Base-by-base conservation (phyloP, 2,113 vertebrate genomes). In the Zosterops japonicus region DNA sequence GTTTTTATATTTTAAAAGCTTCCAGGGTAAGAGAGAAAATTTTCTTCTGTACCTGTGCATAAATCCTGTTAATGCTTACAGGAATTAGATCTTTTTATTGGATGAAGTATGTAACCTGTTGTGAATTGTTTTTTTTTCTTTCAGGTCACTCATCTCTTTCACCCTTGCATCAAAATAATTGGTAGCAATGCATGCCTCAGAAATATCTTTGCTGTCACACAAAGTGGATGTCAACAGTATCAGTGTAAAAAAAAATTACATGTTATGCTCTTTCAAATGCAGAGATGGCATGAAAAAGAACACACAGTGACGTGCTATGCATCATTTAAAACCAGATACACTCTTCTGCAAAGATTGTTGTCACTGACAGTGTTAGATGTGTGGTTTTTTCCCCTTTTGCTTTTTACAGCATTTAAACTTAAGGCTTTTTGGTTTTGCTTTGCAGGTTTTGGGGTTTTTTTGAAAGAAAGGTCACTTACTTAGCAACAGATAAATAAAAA, bases 401-500 rank as follows among this genome's bases (percentile, higher is more conserved):
- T 70, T 64, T 83, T 78, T 61, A 67, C 5, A 69, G 18, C 76
- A 47, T 93, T 96, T 97, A 96, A 95, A 86, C 56, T 72, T 80
- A 53, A 75, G 79, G 61, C 10, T 71, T 89, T 91, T 59, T 56
- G 27, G 47, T 13, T 93, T 89, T 84, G 56, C 28, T 74, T 61
- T 18, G 25, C 1, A 14, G 25, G 49, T 22, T 52, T 61, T 12
- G 35, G 41, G 11, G 1, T 14, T 59, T 49, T 56, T 82, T 70
- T 92, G 82, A 97, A 97, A 96, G 95, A 98, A 98, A 98, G 96
- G 97, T 98, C 97, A 97, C 96, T 96, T 95, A 96, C 93, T 98
- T 94, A 97, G 96, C 94, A 91, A 97, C 63, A 97, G 94, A 98
- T 98, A 98, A 98, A 98, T 98, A 98, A 98, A 98, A 98, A 98